Base-by-base conservation (phyloP, 2,113 vertebrate genomes). In the Nannospalax galili region DNA sequence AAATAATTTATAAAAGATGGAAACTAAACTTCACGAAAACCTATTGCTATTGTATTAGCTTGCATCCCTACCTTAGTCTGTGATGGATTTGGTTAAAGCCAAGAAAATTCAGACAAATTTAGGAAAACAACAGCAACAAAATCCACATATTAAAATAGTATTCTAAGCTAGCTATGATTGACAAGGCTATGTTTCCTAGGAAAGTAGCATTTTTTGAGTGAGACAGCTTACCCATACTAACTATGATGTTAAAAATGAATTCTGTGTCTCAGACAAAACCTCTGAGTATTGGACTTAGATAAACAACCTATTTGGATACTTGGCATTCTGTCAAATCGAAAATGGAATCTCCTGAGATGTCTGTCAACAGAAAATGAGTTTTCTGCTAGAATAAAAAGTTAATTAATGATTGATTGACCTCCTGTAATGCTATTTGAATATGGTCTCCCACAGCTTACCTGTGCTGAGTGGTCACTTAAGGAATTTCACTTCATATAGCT, bases 381-480 rank as follows among this genome's bases (percentile, higher is more conserved):
- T 30, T 94, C 48, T 90, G 77, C 85, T 84, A 95, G 64, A 73
- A 94, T 90, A 42, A 88, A 81, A 95, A 82, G 75, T 85, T 94
- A 96, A 96, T 96, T 94, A 95, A 81, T 94, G 94, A 96, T 95
- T 86, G 91, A 95, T 86, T 96, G 96, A 84, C 75, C 77, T 79
- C 45, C 17, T 65, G 58, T 95, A 93, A 93, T 90, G 42, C 11
- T 64, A 48, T 56, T 91, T 79, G 74, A 72, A 58, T n/a, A 45
- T 3, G 26, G 86, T 10, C 78, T 67, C 30, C 24, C 5, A 82
- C 4, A 58, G 10, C 56, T 95, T 56, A 84, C 69, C n/a, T 72
- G 20, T 67, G 5, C 35, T 30, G 5, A 3, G 3, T 65, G 20
- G 4, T n/a, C 65, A 73, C 77, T 93, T 90, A 77, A 78, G 77